Percentiles rank a stretch among this genome's conserved stretches.
phyloP scores from a whole-genome alignment of 2,888 invertebrate species.

The Antitype chi region DNA sequence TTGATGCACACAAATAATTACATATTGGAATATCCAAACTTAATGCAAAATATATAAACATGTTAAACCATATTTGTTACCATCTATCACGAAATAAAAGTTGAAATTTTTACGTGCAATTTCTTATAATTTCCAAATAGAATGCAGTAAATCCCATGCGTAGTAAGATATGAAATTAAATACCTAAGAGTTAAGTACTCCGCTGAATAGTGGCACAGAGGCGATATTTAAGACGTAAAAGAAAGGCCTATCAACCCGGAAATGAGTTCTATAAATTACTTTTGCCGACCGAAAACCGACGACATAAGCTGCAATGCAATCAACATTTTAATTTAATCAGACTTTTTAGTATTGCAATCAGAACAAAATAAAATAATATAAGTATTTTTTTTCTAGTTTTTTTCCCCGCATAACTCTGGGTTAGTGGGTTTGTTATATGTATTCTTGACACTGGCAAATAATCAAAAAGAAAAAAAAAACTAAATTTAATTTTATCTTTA shows the following conservation, averaged over 20 bases:
- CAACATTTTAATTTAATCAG: slow-evolving; percentile 23
- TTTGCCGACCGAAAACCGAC: slow-evolving; percentile 39
- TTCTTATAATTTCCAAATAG: neutral
- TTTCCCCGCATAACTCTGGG: neutral
- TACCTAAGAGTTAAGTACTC: slow-evolving; percentile 52
- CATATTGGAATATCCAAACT: neutral
- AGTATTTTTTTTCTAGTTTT: neutral
- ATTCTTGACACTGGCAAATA: neutral
- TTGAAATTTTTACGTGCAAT: neutral
- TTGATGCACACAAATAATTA: neutral
- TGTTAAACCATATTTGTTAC: neutral
- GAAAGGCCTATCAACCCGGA: slow-evolving; percentile 61
- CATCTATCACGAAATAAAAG: neutral
- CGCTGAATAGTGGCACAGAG: slow-evolving; percentile 49
- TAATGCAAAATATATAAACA: neutral
- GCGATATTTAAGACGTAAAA: slow-evolving; percentile 32
- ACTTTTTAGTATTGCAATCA: slow-evolving; percentile 17
- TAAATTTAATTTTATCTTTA: slow-evolving; percentile 11
- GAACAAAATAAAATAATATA: neutral
- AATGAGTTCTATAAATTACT: slow-evolving; percentile 21
- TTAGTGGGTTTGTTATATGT: no score
- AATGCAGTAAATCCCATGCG: slow-evolving; percentile 21
- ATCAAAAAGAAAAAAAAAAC: no score
- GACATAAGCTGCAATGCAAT: slow-evolving; percentile 60
- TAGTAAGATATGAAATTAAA: slow-evolving; percentile 11